A percentile compares a stretch with the other conserved stretches of the same genome.
Evolutionary conservation across 1,140 invertebrate species (phyloP).

Genomic region (Drosophila sechellia): DNA sequence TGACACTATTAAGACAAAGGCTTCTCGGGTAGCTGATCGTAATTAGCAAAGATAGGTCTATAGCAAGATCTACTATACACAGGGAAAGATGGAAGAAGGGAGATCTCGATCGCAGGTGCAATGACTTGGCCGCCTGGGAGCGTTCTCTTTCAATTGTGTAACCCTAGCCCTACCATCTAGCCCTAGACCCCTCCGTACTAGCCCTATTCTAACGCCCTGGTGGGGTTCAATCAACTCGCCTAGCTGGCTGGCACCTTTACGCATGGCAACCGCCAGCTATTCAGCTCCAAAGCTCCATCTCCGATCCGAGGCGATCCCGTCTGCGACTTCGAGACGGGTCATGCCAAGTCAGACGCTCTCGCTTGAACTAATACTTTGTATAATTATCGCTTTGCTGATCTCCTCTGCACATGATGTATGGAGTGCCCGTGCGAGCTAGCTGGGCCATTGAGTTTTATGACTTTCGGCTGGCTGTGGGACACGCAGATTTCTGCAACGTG

Average conservation of each 20-base stretch:
- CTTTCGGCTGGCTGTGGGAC: constrained; percentile 49
- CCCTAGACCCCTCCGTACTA: neutral
- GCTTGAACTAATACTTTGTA: constrained; percentile 75
- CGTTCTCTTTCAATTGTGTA: constrained; percentile 79
- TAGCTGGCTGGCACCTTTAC: constrained; percentile 71
- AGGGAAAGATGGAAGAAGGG: constrained; percentile 6
- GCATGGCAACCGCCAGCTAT: constrained; percentile 57
- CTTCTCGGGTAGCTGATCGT: constrained; percentile 55
- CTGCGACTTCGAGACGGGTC: constrained; percentile 48
- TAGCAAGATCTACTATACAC: neutral
- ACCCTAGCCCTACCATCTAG: constrained; percentile 47
- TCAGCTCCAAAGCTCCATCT: constrained; percentile 20
- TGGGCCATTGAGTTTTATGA: constrained; percentile 68
- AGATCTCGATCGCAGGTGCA: constrained; percentile 75
- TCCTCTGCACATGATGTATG: constrained; percentile 54
- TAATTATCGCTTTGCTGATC: constrained; percentile 82
- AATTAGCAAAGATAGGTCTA: constrained; percentile 57
- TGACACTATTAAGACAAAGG: constrained; percentile 71
- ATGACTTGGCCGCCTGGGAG: constrained; percentile 64
- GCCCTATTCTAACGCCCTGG: constrained; percentile 46
- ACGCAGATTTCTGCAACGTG: constrained; percentile 48
- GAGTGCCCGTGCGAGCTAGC: constrained; percentile 46
- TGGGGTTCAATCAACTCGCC: constrained; percentile 68
- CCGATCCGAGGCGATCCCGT: constrained; percentile 5
- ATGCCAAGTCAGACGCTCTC: constrained; percentile 70